Evolutionary conservation across 2,113 vertebrate species (phyloP).

Genomic region (Alectura lathami): DNA sequence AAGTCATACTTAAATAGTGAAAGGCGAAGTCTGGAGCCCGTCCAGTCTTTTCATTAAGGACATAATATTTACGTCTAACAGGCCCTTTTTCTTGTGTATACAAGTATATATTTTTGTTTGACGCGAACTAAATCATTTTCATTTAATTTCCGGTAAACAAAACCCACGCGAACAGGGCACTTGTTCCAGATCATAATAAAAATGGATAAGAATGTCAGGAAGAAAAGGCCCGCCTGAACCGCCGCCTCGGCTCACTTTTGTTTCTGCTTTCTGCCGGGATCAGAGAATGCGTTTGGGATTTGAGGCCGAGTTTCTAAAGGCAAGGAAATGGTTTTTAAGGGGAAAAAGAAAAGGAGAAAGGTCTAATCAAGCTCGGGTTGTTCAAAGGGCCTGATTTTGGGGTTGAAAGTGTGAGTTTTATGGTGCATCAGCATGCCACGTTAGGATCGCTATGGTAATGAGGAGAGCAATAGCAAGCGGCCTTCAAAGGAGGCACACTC

Average conservation of each 20-base stretch:
- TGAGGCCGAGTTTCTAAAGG: constrained; percentile 85
- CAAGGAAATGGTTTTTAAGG: constrained; percentile 87
- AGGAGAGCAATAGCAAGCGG: constrained; percentile 80
- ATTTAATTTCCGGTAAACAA: constrained; percentile 88
- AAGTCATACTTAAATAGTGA: constrained; percentile 98
- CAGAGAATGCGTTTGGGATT: constrained; percentile 84
- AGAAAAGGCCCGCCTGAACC: constrained; percentile 82
- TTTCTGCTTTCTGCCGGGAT: constrained; percentile 85
- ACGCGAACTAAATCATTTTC: constrained; percentile 83
- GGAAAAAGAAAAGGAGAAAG: constrained; percentile 86
- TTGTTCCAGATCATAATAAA: constrained; percentile 84
- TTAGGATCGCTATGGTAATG: constrained; percentile 88
- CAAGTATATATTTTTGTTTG: constrained; percentile 83
- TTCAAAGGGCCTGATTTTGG: constrained; percentile 86
- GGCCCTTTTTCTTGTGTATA: constrained; percentile 81
- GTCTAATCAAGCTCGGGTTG: constrained; percentile 87
- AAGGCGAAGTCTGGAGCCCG: constrained; percentile 88
- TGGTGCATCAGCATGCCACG: constrained; percentile 84
- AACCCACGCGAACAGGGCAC: constrained; percentile 83
- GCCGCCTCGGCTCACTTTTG: constrained; percentile 81
- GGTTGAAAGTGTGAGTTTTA: constrained; percentile 89
- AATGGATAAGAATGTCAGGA: constrained; percentile 82
- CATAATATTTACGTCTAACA: constrained; percentile 95
- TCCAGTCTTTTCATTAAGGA: constrained; percentile 92
- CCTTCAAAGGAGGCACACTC: constrained; percentile 87